Conservation (phyloP, 2,888 invertebrate species). For the Mythimna vitellina region DNA sequence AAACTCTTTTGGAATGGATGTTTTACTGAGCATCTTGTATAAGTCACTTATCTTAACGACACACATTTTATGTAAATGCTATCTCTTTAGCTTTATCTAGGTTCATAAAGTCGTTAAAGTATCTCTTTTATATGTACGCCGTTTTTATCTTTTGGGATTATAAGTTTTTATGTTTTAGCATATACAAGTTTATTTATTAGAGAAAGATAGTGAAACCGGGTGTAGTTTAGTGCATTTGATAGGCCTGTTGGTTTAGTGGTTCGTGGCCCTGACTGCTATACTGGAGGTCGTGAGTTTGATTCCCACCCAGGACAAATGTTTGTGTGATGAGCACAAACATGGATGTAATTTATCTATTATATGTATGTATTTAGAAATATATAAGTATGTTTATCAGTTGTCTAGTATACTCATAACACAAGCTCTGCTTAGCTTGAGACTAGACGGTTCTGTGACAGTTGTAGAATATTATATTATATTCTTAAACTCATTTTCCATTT, state of each 20-base stretch:
- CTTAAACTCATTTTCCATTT: background rate
- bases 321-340: too few relatives aligned
- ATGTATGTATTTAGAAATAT: too few relatives aligned
- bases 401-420: too few relatives aligned
- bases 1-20: conserved; percentile 15
- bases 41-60: conserved; percentile 44
- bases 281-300: too few relatives aligned
- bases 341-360: too few relatives aligned
- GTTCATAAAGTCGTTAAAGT: conserved; percentile 38
- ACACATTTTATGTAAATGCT: conserved; percentile 51
- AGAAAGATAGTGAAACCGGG: background rate
- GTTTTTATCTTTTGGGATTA: conserved; percentile 43
- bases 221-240: background rate
- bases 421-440: too few relatives aligned
- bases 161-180: conserved; percentile 29
- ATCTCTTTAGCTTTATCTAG: conserved; percentile 49
- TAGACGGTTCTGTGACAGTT: too few relatives aligned
- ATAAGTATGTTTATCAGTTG: too few relatives aligned
- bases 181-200: background rate
- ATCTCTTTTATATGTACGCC: conserved; percentile 27
- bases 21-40: conserved; percentile 24
- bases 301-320: too few relatives aligned
- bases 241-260: too few relatives aligned
- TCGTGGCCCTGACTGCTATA: too few relatives aligned
- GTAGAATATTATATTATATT: background rate